A percentile compares a stretch with the other conserved stretches of the same genome.
Conservation (phyloP, 2,113 vertebrate species). For the Sphaerodactylus townsendi region DNA sequence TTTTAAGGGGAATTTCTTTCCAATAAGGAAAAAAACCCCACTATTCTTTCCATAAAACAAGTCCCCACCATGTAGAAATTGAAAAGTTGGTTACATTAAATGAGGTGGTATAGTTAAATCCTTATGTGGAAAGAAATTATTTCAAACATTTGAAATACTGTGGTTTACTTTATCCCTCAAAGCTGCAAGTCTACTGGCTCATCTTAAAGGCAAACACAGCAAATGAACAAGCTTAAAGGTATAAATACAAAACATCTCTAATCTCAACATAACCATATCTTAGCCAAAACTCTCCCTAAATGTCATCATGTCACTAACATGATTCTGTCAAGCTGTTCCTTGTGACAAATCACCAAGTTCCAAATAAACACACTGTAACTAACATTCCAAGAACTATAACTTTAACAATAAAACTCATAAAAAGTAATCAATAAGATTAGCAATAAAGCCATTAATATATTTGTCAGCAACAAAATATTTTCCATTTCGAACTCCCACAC, state of each 20-base stretch:
- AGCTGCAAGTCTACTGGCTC: conserved; percentile 1
- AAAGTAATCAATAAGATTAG: no score
- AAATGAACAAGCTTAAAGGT: neutral
- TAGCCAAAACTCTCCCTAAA: neutral
- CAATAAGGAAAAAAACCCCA: conserved; percentile 37
- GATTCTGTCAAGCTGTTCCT: neutral
- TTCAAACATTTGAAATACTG: conserved; percentile 29
- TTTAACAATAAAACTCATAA: no score
- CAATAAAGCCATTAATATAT: no score
- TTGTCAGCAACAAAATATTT: no score
- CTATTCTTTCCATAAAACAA: conserved; percentile 43
- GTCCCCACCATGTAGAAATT: conserved; percentile 42
- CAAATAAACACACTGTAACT: neutral
- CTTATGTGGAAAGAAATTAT: conserved; percentile 2
- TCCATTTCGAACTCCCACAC: no score
- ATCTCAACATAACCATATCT: neutral
- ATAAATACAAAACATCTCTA: neutral
- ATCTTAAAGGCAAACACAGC: neutral
- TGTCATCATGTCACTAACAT: neutral
- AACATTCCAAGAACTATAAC: neutral
- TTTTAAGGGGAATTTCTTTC: conserved; percentile 41
- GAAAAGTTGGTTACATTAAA: conserved; percentile 47
- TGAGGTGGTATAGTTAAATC: conserved; percentile 28
- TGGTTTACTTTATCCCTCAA: conserved; percentile 24
- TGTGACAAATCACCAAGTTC: neutral